phyloP scores from a whole-genome alignment of 2,888 invertebrate species.

The Trichogramma evanescens region DNA sequence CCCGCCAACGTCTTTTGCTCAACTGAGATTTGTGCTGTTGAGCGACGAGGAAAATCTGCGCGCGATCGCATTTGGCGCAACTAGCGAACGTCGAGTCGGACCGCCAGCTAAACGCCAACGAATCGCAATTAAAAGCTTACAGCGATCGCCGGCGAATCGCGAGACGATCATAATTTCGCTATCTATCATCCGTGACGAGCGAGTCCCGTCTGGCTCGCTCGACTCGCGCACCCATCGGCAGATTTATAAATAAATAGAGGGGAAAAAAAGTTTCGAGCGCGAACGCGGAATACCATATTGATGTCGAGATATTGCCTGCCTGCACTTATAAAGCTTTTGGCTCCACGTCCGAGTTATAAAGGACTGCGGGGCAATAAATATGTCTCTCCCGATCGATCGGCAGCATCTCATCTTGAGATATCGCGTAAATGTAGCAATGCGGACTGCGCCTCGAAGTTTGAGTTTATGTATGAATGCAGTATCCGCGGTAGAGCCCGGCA shows the following conservation, averaged over 20 bases:
- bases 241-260: conserved; percentile 22
- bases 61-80: not conserved
- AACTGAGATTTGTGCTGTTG: too few species aligned
- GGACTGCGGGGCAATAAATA: conserved; percentile 34
- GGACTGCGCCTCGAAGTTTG: not conserved
- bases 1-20: too few species aligned
- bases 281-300: conserved; percentile 37
- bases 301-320: conserved; percentile 7
- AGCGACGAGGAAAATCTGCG: too few species aligned
- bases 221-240: conserved; percentile 20
- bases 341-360: too few species aligned
- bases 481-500: conserved; percentile 17
- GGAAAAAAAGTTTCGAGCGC: conserved; percentile 16
- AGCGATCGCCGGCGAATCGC: not conserved
- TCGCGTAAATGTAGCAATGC: too few species aligned
- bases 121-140: not conserved
- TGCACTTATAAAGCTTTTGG: too few species aligned
- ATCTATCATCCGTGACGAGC: conserved; percentile 33
- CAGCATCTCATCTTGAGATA: too few species aligned
- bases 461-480: conserved; percentile 1
- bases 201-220: not conserved
- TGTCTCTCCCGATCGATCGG: conserved; percentile 26
- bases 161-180: conserved; percentile 29
- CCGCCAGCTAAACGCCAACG: not conserved
- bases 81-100: conserved; percentile 1